Evolutionary conservation across 2,113 vertebrate genomes (phyloP).

Genomic region (Corythornis vintsioides): DNA sequence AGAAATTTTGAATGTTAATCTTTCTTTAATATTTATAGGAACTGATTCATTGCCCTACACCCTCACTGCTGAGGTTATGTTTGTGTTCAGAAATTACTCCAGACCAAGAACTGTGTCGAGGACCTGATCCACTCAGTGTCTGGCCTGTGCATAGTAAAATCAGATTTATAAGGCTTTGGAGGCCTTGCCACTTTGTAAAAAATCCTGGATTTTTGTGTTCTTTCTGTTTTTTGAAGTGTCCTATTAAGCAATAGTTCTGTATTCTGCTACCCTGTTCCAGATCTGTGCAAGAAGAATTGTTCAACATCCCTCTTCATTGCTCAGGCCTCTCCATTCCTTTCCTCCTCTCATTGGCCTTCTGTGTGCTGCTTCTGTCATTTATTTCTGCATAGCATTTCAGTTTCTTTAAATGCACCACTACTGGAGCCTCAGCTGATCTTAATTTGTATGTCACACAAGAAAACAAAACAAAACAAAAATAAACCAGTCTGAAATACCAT

Average conservation of each 20-base stretch:
- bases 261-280: background rate
- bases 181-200: background rate
- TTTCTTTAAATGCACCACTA: background rate
- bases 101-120: background rate
- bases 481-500: background rate
- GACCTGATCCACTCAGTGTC: background rate
- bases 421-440: conserved; percentile 30
- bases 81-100: background rate
- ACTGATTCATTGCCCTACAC: background rate
- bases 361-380: background rate
- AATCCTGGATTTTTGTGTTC: background rate
- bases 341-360: background rate
- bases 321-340: background rate
- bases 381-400: background rate
- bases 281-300: background rate
- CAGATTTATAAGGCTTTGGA: background rate
- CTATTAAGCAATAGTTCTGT: background rate
- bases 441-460: conserved; percentile 32
- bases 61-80: background rate
- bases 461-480: background rate
- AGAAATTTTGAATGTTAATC: background rate
- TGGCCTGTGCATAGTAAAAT: background rate
- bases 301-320: background rate
- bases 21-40: conserved; percentile 41
- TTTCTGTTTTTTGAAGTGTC: background rate